phyloP scores from a whole-genome alignment of 2,797 vertebrate species.

The Miichthys miiuy region DNA sequence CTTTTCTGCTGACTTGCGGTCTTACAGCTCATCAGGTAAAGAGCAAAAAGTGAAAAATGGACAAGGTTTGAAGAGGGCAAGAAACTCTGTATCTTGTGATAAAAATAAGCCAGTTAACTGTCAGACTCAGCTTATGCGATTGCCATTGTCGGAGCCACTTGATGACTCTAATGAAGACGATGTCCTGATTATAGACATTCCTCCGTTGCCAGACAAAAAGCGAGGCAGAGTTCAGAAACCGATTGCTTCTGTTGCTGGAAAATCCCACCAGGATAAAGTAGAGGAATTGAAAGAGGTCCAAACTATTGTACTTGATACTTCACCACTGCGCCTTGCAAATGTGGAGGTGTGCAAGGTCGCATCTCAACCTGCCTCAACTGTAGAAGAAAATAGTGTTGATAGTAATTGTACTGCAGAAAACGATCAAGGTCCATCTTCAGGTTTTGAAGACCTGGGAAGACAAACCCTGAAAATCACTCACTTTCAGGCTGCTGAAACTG shows the following conservation, averaged over 20 bases:
- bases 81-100: constrained; percentile 11
- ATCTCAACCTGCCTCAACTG: background rate
- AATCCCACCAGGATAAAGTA: background rate
- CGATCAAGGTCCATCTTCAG: background rate
- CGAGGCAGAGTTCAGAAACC: constrained; percentile 20
- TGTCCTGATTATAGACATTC: constrained; percentile 81
- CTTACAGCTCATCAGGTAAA: constrained; percentile 64
- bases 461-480: constrained; percentile 45
- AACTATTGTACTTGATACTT: constrained; percentile 11
- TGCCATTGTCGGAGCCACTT: constrained; percentile 56
- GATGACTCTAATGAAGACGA: constrained; percentile 82
- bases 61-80: constrained; percentile 46
- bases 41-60: constrained; percentile 45
- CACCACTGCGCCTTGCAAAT: background rate
- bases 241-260: background rate
- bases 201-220: constrained; percentile 59
- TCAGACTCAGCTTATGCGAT: background rate
- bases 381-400: background rate
- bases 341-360: background rate
- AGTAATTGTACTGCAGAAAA: background rate
- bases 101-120: background rate
- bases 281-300: background rate
- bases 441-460: constrained; percentile 62
- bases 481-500: constrained; percentile 32
- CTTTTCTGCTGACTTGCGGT: constrained; percentile 81